These are phyloP conservation scores for Varecia variegata DNA, from an alignment of 2,797 vertebrate species.

Conservation along the genomic window DNA sequence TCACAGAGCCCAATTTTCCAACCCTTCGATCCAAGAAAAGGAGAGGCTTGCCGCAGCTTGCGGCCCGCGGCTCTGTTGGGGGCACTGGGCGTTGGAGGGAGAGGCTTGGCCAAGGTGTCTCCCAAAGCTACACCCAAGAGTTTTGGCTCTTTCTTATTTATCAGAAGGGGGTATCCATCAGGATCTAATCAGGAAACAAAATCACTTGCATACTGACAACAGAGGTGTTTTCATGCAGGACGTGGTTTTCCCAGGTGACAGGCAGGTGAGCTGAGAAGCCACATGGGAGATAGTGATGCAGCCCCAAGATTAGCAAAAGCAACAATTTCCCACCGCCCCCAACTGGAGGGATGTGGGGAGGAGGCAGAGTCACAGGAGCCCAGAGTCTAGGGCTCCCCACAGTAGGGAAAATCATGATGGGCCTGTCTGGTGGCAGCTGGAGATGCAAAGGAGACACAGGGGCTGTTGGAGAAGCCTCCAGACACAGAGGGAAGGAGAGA, in stretches of 20 bases:
- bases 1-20: constrained; percentile 75
- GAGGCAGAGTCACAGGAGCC: background rate
- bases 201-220: background rate
- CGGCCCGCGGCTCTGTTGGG: background rate
- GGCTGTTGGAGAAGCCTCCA: background rate
- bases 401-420: background rate
- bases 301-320: background rate
- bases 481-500: background rate
- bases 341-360: background rate
- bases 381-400: background rate
- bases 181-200: constrained; percentile 36
- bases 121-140: background rate
- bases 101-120: background rate
- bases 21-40: constrained; percentile 74
- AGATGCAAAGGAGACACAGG: background rate
- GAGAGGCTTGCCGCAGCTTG: constrained; percentile 42
- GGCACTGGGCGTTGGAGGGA: background rate
- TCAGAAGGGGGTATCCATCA: background rate
- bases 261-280: background rate
- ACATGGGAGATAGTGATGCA: background rate
- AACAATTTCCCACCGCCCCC: background rate
- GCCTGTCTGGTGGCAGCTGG: background rate
- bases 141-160: background rate
- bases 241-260: background rate
- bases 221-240: background rate